These are phyloP conservation scores for Sthenelais limicola DNA, from an alignment of 2,888 invertebrate species.

Conservation along the genomic window DNA sequence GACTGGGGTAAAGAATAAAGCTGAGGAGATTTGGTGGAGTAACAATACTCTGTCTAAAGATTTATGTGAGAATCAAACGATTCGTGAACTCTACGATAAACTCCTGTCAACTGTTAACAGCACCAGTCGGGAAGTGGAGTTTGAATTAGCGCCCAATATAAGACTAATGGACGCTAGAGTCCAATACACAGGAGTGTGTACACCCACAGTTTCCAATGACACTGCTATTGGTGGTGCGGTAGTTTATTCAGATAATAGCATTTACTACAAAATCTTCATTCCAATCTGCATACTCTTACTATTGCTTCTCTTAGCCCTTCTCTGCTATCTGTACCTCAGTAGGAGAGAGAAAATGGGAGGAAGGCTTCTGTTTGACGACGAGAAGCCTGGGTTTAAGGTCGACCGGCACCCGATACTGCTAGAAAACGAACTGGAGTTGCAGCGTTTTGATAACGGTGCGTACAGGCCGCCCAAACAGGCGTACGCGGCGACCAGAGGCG, in stretches of 20 bases:
- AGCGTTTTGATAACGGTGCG: constrained; percentile 55
- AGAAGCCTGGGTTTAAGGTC: constrained; percentile 57
- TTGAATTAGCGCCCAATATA: no score
- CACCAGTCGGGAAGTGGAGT: no score
- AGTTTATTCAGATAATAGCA: constrained; percentile 31
- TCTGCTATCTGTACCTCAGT: constrained; percentile 42
- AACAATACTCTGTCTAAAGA: constrained; percentile 51
- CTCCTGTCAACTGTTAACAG: no score
- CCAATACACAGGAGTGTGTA: constrained; percentile 48
- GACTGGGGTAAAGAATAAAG: constrained; percentile 49
- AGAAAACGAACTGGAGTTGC: constrained; percentile 59
- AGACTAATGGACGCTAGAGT: no score
- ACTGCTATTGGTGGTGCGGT: no score
- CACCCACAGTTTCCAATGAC: no score
- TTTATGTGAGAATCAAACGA: constrained; percentile 48
- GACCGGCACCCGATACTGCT: constrained; percentile 62
- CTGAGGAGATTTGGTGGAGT: constrained; percentile 54
- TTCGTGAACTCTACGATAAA: constrained; percentile 41
- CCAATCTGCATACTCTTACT: constrained; percentile 52
- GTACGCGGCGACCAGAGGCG: constrained; percentile 4
- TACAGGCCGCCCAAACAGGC: constrained; percentile 49
- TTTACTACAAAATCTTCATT: constrained; percentile 53
- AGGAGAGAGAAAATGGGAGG: constrained; percentile 42
- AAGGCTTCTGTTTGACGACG: constrained; percentile 48
- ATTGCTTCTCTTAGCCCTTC: constrained; percentile 43